Conservation (phyloP, 2,888 invertebrate species). For the Drosophila eohydei region DNA sequence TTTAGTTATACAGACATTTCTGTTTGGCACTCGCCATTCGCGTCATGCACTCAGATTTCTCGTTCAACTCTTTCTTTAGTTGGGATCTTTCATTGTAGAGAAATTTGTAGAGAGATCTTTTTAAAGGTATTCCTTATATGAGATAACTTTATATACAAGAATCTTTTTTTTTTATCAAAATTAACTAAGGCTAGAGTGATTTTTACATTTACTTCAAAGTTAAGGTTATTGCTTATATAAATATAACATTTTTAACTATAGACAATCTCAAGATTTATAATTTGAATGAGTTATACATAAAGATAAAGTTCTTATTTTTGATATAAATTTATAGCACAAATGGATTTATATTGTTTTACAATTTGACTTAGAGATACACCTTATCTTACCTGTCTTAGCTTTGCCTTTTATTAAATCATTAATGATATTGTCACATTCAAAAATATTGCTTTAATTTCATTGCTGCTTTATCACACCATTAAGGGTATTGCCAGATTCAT, state of each 20-base stretch:
- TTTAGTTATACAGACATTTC: constrained; percentile 15
- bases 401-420: background rate
- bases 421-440: constrained; percentile 11
- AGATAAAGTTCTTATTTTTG: background rate
- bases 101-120: background rate
- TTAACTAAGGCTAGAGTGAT: background rate
- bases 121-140: background rate
- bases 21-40: constrained; percentile 27
- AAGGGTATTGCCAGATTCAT: constrained; percentile 14
- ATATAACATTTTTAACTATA: background rate
- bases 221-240: background rate
- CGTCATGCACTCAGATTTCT: constrained; percentile 12
- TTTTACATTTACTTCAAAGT: background rate
- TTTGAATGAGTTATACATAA: background rate
- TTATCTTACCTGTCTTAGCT: background rate
- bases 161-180: too few species aligned
- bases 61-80: constrained; percentile 3
- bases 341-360: background rate
- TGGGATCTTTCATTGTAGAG: background rate
- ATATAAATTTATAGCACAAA: background rate
- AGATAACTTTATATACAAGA: too few species aligned
- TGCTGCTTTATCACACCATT: constrained; percentile 19
- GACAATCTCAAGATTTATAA: background rate
- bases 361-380: background rate
- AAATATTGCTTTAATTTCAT: background rate